phyloP scores from a whole-genome alignment of 2,888 invertebrate species.

The Eristalis arbustorum region DNA sequence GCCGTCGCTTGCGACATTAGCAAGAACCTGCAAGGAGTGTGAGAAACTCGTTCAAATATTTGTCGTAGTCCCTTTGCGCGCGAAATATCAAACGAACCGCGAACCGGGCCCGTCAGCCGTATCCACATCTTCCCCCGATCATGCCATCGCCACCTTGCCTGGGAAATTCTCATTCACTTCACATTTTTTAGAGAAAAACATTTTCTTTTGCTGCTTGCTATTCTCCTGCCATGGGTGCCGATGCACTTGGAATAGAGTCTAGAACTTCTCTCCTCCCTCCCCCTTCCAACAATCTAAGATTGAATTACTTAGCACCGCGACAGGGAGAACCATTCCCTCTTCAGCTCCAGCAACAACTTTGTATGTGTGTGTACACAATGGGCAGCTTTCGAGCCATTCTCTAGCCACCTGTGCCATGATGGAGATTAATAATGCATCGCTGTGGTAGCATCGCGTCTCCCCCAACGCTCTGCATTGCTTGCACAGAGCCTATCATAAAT shows the following conservation, averaged over 20 bases:
- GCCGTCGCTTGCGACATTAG: constrained; percentile 25
- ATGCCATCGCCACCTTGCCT: neutral
- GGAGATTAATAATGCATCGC: constrained; percentile 62
- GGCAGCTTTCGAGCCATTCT: constrained; percentile 33
- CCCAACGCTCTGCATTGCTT: neutral
- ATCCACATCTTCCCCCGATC: constrained; percentile 1
- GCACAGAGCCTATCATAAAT: constrained; percentile 51
- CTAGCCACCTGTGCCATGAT: constrained; percentile 49
- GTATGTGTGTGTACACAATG: constrained; percentile 21
- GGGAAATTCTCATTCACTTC: constrained; percentile 49
- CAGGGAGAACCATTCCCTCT: neutral
- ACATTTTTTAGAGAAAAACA: constrained; percentile 54
- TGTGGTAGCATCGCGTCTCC: constrained; percentile 7
- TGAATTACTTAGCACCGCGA: constrained; percentile 1
- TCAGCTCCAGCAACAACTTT: constrained; percentile 5
- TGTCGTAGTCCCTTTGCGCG: constrained; percentile 62
- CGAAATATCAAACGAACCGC: constrained; percentile 70
- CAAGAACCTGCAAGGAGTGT: constrained; percentile 43
- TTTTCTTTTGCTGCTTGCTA: constrained; percentile 7
- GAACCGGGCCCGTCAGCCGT: constrained; percentile 34
- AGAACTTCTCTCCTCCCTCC: constrained; percentile 2
- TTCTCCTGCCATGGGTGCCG: constrained; percentile 37
- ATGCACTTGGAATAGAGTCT: constrained; percentile 49
- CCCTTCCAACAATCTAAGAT: neutral
- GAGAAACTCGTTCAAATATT: constrained; percentile 70